Evolutionary conservation across 2,113 vertebrate genomes (phyloP), one percentile per base, ranked within the genome.

Genomic region (Antennarius striatus): DNA sequence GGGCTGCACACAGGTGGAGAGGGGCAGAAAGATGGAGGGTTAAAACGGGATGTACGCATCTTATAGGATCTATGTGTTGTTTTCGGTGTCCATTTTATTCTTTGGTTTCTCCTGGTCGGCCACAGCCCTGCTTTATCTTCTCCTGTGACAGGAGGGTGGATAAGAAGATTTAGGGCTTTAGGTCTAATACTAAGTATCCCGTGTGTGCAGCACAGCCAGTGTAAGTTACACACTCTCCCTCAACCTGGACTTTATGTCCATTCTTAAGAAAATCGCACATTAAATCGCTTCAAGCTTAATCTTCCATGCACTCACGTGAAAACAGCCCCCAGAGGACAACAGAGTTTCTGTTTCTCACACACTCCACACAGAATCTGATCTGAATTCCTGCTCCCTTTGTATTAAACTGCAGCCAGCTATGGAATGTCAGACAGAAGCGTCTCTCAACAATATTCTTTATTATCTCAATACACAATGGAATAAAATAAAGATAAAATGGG

Each of bases 151-250:
- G 57, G 77, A 63, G 80, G 85, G 56, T 67, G 59, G 84, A 84
- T 92, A 93, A 92, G 90, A 89, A 89, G 91, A 90, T 91, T 93
- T 91, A 85, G 51, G 61, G 87, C 84, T 93, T 92, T 90, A 80
- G 76, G 82, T 73, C 82, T 90, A 89, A 88, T 86, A 78, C 89
- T 78, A 76, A 88, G 85, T 77, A 88, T 82, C 74, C 63, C 30
- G 57, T 77, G 80, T 49, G 48, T 68, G 74, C 63, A 16, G 79
- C 80, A 71, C 82, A 22, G 45, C 67, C 64, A 80, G 78, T 80
- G 76, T 77, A 86, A 75, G 50, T 78, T 79, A 70, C 65, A 66
- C 75, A 62, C 68, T 45, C 63, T 15, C 78, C n/a, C 80, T 71
- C 58, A 68, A 73, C 69, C 83, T 82, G 72, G 63, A 78, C 72